phyloP scores from a whole-genome alignment of 2,797 vertebrate species.

The Pelochelys cantorii region DNA sequence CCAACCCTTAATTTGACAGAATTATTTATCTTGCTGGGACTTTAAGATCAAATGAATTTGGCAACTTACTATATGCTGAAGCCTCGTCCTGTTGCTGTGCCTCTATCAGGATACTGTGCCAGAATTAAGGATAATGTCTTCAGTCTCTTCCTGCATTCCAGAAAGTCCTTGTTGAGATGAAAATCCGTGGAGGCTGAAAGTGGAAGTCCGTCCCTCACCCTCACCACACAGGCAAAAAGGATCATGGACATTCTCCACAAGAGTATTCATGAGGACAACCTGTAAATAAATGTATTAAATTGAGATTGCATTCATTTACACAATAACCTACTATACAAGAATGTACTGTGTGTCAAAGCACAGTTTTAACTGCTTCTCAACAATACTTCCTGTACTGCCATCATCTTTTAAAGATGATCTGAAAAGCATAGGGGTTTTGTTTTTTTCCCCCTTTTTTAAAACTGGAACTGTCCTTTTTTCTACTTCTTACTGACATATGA shows the following conservation, averaged over 20 bases:
- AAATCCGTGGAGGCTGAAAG: conserved; percentile 98
- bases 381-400: background rate
- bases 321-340: accelerated
- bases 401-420: accelerated
- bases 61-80: conserved; percentile 90
- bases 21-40: no score
- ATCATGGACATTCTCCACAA: conserved; percentile 94
- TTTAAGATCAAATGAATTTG: accelerated
- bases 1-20: no score
- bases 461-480: accelerated
- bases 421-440: background rate
- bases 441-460: background rate
- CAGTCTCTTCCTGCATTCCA: conserved; percentile 91
- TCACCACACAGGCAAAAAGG: conserved; percentile 94
- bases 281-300: conserved; percentile 51
- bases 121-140: conserved; percentile 86
- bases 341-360: accelerated
- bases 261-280: conserved; percentile 85
- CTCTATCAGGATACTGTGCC: conserved; percentile 84
- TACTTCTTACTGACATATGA: background rate
- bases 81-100: conserved; percentile 84
- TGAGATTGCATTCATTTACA: accelerated
- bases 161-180: conserved; percentile 88
- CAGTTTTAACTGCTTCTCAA: background rate
- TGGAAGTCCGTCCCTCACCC: conserved; percentile 95